Conservation (phyloP, 2,113 vertebrate genomes). For the Hemiscyllium ocellatum region DNA sequence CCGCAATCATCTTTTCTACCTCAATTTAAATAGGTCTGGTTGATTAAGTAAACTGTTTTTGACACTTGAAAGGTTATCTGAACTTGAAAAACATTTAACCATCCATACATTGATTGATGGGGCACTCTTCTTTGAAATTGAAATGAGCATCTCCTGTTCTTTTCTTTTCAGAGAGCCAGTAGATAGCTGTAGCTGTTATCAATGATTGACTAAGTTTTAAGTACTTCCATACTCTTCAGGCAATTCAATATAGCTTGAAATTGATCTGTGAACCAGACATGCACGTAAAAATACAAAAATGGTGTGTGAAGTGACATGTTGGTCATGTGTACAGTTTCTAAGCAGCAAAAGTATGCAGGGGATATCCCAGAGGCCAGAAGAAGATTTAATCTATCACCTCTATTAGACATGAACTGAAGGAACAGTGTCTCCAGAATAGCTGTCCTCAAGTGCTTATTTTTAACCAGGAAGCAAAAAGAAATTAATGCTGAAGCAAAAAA, state of each 20-base stretch:
- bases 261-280: neutral
- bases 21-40: neutral
- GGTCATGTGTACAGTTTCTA: neutral
- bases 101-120: neutral
- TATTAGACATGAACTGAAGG: constrained; percentile 25
- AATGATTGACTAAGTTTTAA: too few relatives aligned
- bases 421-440: neutral
- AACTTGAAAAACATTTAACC: neutral
- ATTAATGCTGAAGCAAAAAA: neutral
- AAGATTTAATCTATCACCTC: neutral
- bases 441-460: neutral
- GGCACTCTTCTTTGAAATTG: too few relatives aligned
- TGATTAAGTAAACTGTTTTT: neutral
- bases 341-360: neutral
- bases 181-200: too few relatives aligned
- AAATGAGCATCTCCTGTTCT: too few relatives aligned
- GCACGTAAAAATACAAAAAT: neutral
- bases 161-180: too few relatives aligned
- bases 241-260: neutral
- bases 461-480: neutral
- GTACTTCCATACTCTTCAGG: neutral
- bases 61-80: neutral
- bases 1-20: neutral
- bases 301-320: neutral
- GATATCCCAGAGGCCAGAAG: neutral